Evolutionary conservation across 53 echinoderm and acorn worm species (phyloP).

Genomic region (Hippasteria phrygiana): DNA sequence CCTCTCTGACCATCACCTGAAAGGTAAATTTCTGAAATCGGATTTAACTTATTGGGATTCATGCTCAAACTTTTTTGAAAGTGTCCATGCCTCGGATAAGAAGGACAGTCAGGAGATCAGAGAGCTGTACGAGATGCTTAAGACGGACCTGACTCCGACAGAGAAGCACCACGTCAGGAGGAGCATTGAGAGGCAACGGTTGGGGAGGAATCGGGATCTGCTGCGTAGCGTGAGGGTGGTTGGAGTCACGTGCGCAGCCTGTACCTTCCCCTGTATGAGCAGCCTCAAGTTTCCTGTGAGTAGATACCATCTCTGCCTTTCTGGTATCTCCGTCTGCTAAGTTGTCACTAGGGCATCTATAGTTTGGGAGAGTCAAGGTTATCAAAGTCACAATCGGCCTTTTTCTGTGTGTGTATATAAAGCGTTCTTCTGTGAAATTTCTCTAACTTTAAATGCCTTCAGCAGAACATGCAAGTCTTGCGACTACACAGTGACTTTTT

Average conservation of each 20-base stretch:
- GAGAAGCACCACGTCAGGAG: constrained; percentile 82
- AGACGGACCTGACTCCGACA: constrained; percentile 77
- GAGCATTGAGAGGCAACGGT: constrained; percentile 89
- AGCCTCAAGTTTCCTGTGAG: constrained; percentile 94
- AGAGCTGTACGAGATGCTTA: constrained; percentile 92
- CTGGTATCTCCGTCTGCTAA: neutral
- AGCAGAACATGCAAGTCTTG: too few relatives aligned
- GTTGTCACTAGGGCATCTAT: neutral
- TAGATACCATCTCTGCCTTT: neutral
- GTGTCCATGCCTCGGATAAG: constrained; percentile 95
- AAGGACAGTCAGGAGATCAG: constrained; percentile 83
- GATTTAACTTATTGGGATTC: neutral
- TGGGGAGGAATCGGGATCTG: constrained; percentile 80
- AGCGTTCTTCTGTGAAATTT: too few relatives aligned
- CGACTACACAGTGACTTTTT: too few relatives aligned
- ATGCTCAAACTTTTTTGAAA: neutral
- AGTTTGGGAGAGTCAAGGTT: too few relatives aligned
- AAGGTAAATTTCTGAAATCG: too few relatives aligned
- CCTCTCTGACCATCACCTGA: too few relatives aligned
- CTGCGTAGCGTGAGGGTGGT: constrained; percentile 86
- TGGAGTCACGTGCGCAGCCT: constrained; percentile 98
- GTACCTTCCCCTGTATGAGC: constrained; percentile 88
- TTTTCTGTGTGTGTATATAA: too few relatives aligned
- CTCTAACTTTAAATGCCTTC: too few relatives aligned
- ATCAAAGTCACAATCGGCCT: too few relatives aligned